A percentile compares a stretch with the other conserved stretches of the same genome.
Evolutionary conservation across 2,888 invertebrate species (phyloP).

Genomic region (Rhogogaster chlorosoma): DNA sequence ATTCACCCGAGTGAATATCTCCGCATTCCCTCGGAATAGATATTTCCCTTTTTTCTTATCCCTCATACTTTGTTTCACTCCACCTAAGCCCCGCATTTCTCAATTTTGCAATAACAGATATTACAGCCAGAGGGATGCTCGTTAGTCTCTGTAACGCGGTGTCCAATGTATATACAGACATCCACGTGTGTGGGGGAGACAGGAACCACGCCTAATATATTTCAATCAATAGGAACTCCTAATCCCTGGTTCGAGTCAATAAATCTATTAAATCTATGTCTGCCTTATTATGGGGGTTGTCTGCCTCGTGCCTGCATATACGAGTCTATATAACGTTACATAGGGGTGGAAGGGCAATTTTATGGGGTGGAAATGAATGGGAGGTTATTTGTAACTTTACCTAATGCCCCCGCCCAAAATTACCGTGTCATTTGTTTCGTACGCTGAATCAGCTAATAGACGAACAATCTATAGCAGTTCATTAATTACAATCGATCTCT

Average conservation of each 20-base stretch:
- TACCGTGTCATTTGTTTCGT: slow-evolving; percentile 47
- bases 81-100: neutral
- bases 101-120: neutral
- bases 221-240: slow-evolving; percentile 49
- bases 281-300: slow-evolving; percentile 53
- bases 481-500: slow-evolving; percentile 42
- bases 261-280: slow-evolving; percentile 51
- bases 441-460: slow-evolving; percentile 51
- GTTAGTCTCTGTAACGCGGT: slow-evolving; percentile 1
- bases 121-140: neutral
- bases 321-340: slow-evolving; percentile 20
- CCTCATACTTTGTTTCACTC: neutral
- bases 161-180: neutral
- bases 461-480: slow-evolving; percentile 43
- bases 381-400: slow-evolving; percentile 50
- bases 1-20: neutral
- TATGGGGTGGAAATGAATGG: slow-evolving; percentile 50
- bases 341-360: slow-evolving; percentile 49
- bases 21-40: neutral
- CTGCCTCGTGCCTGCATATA: slow-evolving; percentile 2
- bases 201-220: slow-evolving; percentile 46
- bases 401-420: slow-evolving; percentile 45
- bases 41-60: neutral
- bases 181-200: neutral
- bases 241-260: slow-evolving; percentile 48